Conservation (phyloP, 2,113 vertebrate genomes). For the Brachionichthys hirsutus region DNA sequence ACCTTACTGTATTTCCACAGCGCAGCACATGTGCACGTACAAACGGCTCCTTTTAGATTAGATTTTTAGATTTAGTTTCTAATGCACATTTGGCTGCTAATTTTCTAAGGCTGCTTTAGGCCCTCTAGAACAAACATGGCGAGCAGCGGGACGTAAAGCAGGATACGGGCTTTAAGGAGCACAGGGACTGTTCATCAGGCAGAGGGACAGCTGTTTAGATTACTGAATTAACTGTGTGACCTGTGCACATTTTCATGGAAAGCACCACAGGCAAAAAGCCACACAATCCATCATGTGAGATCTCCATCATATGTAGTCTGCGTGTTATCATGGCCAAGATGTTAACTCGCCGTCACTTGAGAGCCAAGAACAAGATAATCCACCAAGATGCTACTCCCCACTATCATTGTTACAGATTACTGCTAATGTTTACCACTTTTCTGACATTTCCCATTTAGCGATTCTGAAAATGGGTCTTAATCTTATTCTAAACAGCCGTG, state of each 20-base stretch:
- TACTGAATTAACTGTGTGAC: constrained; percentile 6
- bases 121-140: constrained; percentile 19
- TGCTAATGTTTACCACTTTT: constrained; percentile 49
- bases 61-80: constrained; percentile 32
- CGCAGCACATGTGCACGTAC: constrained; percentile 1
- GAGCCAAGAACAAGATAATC: constrained; percentile 47
- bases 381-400: constrained; percentile 38
- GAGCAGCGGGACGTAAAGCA: constrained; percentile 20
- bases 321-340: constrained; percentile 19
- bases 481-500: constrained; percentile 42
- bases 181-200: constrained; percentile 17
- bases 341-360: constrained; percentile 36
- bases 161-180: constrained; percentile 23
- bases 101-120: constrained; percentile 32
- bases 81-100: constrained; percentile 36
- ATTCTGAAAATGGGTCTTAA: constrained; percentile 39
- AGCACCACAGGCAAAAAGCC: constrained; percentile 4
- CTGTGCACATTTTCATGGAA: background rate
- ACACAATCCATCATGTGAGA: constrained; percentile 24
- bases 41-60: constrained; percentile 21
- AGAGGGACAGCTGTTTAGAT: constrained; percentile 43
- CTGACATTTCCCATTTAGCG: constrained; percentile 50
- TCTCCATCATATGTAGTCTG: constrained; percentile 15
- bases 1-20: constrained; percentile 17
- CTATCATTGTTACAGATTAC: constrained; percentile 46